phyloP scores from a whole-genome alignment of 1,140 invertebrate species.

The Hypsibius dujardini region DNA sequence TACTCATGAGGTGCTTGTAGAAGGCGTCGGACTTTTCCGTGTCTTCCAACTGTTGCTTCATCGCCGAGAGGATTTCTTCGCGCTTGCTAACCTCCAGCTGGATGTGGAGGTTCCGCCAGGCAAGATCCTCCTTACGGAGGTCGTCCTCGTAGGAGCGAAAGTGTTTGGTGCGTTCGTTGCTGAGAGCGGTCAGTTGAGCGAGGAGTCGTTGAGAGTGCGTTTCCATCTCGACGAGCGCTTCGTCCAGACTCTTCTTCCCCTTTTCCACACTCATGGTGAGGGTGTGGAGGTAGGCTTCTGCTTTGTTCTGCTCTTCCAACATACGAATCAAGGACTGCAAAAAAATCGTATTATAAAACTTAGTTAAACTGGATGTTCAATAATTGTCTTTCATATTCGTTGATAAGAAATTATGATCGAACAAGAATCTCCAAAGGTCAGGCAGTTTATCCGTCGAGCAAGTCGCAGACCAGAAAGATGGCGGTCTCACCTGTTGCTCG shows the following conservation, averaged over 20 bases:
- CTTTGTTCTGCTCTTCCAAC: not conserved
- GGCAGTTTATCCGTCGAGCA: too few relatives aligned
- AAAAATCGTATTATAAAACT: too few relatives aligned
- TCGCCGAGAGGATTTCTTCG: not conserved
- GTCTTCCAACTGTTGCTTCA: constrained; percentile 1
- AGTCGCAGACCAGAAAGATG: too few relatives aligned
- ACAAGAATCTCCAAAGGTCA: too few relatives aligned
- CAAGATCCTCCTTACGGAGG: not conserved
- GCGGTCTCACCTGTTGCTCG: not conserved
- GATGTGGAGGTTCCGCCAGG: not conserved
- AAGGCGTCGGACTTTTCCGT: not conserved
- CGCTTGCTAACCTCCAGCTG: not conserved
- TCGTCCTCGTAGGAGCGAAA: not conserved
- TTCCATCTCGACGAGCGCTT: not conserved
- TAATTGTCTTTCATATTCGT: too few relatives aligned
- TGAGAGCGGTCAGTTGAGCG: not conserved
- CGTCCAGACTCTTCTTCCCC: not conserved
- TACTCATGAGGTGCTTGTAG: not conserved
- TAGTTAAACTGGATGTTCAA: too few relatives aligned
- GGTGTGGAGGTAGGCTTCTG: not conserved
- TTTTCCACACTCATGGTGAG: not conserved
- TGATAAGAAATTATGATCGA: too few relatives aligned
- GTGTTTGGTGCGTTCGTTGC: constrained; percentile 3
- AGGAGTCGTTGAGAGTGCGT: not conserved
- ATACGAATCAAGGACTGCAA: not conserved